phyloP scores from a whole-genome alignment of 1,140 invertebrate species.

The Battus philenor region DNA sequence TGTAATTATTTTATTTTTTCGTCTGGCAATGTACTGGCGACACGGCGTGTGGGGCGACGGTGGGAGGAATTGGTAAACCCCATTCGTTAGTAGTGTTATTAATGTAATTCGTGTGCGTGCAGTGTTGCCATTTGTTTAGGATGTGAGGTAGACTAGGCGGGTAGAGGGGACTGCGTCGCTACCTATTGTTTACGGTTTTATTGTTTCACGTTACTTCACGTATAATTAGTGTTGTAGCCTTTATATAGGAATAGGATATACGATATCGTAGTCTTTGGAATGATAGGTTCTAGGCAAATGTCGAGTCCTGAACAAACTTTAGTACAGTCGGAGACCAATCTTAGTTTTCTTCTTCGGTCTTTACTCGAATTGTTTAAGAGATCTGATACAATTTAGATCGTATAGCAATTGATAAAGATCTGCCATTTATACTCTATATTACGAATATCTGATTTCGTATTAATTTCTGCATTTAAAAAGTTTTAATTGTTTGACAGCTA shows the following conservation, averaged over 20 bases:
- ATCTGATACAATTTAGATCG: conserved; percentile 5
- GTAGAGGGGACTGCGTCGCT: background rate
- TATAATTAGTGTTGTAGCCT: conserved; percentile 9
- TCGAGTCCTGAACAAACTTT: background rate
- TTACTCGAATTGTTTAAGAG: background rate
- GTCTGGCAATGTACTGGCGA: background rate
- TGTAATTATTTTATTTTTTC: conserved; percentile 8
- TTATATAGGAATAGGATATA: conserved; percentile 11
- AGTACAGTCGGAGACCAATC: background rate
- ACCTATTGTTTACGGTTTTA: background rate
- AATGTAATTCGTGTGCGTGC: conserved; percentile 25
- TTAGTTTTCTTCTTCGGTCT: background rate
- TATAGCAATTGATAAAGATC: too few relatives aligned
- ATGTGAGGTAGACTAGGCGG: background rate
- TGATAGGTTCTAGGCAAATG: background rate
- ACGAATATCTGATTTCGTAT: too few relatives aligned
- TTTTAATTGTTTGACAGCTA: too few relatives aligned
- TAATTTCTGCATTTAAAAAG: too few relatives aligned
- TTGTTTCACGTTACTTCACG: conserved; percentile 10
- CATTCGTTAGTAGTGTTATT: conserved; percentile 38
- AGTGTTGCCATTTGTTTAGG: conserved; percentile 20
- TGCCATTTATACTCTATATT: too few relatives aligned
- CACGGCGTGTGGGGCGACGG: conserved; percentile 10
- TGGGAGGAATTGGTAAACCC: conserved; percentile 40
- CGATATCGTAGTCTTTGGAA: conserved; percentile 10